Base-by-base conservation (phyloP, 2,888 invertebrate genomes). In the Lutraria lutraria region DNA sequence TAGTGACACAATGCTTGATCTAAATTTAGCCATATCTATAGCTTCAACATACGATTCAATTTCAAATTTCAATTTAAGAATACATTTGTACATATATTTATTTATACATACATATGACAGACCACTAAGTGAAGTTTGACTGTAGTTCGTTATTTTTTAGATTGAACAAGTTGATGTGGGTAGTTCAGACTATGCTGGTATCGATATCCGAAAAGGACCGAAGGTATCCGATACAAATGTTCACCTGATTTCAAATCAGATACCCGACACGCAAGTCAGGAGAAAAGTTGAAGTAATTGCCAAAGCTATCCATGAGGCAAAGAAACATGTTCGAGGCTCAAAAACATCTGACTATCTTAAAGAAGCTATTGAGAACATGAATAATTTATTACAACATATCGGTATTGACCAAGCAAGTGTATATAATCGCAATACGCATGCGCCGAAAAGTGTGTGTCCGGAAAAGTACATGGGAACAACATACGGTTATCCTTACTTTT, bases 401-500 rank as follows among this genome's bases (percentile, higher is more conserved):
- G 83, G 85, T 0, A 87, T 92, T 16, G 82, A 86, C 21, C 56
- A 60, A 19, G n/a, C 8, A 15, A 31, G 56, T 16, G 13, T 87
- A 19, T 83, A 83, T 16, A 76, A 68, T 0, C 83, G 91, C 52
- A 54, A 29, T 13, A 68, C 68, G 10, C 19, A 31, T 15, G 31
- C 19, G 60, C 60, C 92, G 31, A 86, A 63, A 54, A 88, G 83
- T 83, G 90, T 93, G 21, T 94, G 94, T 81, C 89, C 90, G 16
- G 94, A 94, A 88, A 85, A 85, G 16, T 94, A 87, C 81, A 92
- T 88, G 60, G 93, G 93, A 25, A 89, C 92, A 21, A 81, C 85
- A 15, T 91, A 87, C 72, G 93, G 93, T 29, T 92, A 92, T 82
- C 93, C 94, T 3, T 93, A 91, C 83, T 94, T 90, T 72, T 88